Base-by-base conservation (phyloP, 2,888 invertebrate genomes). In the Drosophila differens region DNA sequence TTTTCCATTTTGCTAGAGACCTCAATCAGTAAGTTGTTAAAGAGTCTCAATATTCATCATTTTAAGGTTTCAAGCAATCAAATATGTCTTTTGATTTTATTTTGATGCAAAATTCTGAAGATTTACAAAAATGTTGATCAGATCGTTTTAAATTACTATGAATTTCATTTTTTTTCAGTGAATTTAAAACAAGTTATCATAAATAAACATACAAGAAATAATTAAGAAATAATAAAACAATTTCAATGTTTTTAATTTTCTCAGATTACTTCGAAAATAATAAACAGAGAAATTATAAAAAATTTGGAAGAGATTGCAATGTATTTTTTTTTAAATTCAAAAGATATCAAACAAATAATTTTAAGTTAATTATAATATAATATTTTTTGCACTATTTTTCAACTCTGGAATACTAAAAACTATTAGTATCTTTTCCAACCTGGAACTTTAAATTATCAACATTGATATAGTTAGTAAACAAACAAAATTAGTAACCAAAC, bases 1-100 rank as follows among this genome's bases (percentile, higher is more conserved):
- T n/a, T 44, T 52, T 28, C 37, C 9, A n/a, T 4, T 47, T 39
- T 51, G 39, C n/a, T 37, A 25, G 28, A 63, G 10, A 68, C 57
- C 79, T 66, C 37, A 84, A 89, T 89, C 82, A 85, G 79, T 30
- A 47, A 19, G 16, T 16, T 35, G 39, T 35, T 28, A 4, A 16
- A 10, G 1, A 33, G 10, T 59, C 1, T 30, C 53, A 35, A 19
- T 49, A 49, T 4, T 63, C 70, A 89, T 81, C 70, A 89, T 73
- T 73, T 86, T 57, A 76, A 71, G 75, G 41, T 62, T 55, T 39
- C 6, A 9, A 57, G n/a, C 53, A 53, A 57, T 4, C 28, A 16
- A 19, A 28, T 41, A 7, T 9, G 22, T 37, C 10, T 22, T 19
- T 16, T 19, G 16, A 4, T 16, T 9, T 10, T 16, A 5, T 55